A percentile compares a stretch with the other conserved stretches of the same genome.
Evolutionary conservation across 2,888 invertebrate species (phyloP).

Genomic region (Ypsolopha sequella): DNA sequence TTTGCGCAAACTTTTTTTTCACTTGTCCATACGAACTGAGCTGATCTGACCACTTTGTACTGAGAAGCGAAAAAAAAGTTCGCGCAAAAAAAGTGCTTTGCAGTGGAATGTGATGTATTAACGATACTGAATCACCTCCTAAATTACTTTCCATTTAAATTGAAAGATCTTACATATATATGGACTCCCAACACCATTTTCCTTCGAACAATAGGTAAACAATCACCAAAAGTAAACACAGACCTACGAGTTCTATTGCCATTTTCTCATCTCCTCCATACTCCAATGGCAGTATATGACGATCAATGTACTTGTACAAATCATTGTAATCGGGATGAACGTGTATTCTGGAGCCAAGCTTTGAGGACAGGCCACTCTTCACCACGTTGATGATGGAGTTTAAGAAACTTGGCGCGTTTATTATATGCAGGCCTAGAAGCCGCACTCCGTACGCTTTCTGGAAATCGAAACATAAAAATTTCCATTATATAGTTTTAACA

Average conservation of each 20-base stretch:
- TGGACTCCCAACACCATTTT: too few relatives aligned
- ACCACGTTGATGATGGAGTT: neutral
- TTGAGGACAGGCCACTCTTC: conserved; percentile 3
- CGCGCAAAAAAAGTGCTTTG: too few relatives aligned
- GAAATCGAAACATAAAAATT: neutral
- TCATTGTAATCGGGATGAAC: conserved; percentile 2
- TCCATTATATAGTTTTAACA: neutral
- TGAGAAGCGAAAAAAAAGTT: too few relatives aligned
- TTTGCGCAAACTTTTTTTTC: too few relatives aligned
- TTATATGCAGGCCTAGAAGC: conserved; percentile 5
- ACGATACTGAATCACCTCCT: too few relatives aligned
- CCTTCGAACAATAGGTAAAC: too few relatives aligned
- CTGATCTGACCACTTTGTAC: too few relatives aligned
- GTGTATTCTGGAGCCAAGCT: conserved; percentile 1
- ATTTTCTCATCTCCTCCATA: conserved; percentile 3
- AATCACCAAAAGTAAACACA: too few relatives aligned
- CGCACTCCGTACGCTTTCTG: conserved; percentile 5
- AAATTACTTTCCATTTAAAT: too few relatives aligned
- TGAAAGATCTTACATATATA: too few relatives aligned
- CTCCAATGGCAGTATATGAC: conserved; percentile 3
- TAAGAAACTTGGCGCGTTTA: conserved; percentile 6
- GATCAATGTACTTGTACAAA: conserved; percentile 2
- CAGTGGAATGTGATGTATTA: too few relatives aligned
- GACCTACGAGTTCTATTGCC: neutral
- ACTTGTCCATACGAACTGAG: too few relatives aligned